phyloP scores from a whole-genome alignment of 1,140 invertebrate genomes.

The Solen grandis region DNA sequence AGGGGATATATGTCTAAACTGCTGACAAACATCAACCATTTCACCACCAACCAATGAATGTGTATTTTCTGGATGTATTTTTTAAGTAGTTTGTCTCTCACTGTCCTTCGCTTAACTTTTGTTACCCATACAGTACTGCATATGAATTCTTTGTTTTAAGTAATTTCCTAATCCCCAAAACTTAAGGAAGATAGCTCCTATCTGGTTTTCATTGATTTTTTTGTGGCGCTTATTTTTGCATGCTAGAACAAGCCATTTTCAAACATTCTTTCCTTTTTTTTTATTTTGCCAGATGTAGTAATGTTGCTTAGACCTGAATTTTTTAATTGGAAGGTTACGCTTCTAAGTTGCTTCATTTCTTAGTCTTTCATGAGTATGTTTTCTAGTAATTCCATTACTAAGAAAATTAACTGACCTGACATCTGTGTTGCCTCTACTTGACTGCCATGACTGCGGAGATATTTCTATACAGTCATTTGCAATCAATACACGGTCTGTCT shows the following conservation, averaged over 20 bases:
- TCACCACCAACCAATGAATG: not conserved
- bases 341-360: not conserved
- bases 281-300: not conserved
- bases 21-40: not conserved
- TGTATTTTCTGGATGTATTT: not conserved
- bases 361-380: not conserved
- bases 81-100: not conserved
- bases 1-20: not conserved
- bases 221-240: constrained; percentile 3
- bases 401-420: not conserved
- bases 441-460: not conserved
- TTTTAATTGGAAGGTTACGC: not conserved
- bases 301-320: not conserved
- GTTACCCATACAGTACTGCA: not conserved
- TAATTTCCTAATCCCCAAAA: constrained; percentile 8
- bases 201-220: not conserved
- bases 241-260: not conserved
- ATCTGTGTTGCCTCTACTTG: not conserved
- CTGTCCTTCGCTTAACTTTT: not conserved
- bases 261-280: not conserved
- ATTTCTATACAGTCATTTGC: not conserved
- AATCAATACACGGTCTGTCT: not conserved
- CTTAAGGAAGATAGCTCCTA: constrained; percentile 3
- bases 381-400: not conserved
- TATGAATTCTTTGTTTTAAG: constrained; percentile 8